phyloP scores from a whole-genome alignment of 1,140 invertebrate species.

The Argopecten irradians region DNA sequence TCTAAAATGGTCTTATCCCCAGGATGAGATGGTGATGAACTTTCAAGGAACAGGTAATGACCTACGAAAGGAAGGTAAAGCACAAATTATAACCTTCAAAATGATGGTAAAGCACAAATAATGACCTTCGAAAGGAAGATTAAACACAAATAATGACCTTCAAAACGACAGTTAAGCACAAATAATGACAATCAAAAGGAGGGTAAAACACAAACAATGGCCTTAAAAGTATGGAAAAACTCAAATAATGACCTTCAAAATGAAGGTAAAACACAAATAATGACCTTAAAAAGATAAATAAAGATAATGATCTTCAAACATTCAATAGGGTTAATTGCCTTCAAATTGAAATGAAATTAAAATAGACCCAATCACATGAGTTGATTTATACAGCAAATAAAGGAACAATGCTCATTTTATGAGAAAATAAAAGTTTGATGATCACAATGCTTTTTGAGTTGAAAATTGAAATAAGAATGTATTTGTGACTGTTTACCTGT shows the following conservation, averaged over 20 bases:
- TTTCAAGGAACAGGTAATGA: constrained; percentile 87
- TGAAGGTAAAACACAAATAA: no score
- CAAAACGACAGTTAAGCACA: constrained; percentile 80
- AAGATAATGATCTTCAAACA: constrained; percentile 81
- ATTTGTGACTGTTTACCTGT: constrained; percentile 47
- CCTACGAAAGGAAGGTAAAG: constrained; percentile 49
- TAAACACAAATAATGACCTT: constrained; percentile 85
- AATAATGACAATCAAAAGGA: constrained; percentile 80
- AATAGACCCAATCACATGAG: no score
- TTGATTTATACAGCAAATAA: no score
- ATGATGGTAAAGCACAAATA: constrained; percentile 33
- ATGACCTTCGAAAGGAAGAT: constrained; percentile 74
- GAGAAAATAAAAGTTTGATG: no score
- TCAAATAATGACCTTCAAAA: constrained; percentile 80
- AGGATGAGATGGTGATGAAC: constrained; percentile 48
- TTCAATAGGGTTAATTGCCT: no score
- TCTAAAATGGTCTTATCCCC: constrained; percentile 63
- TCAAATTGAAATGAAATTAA: no score
- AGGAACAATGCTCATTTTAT: no score
- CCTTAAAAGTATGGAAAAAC: no score
- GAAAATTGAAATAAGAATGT: not conserved
- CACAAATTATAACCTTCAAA: not conserved
- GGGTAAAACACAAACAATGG: no score
- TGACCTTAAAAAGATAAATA: no score
- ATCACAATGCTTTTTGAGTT: no score